phyloP scores from a whole-genome alignment of 2,113 vertebrate species.

The Marcusenius ussheri region DNA sequence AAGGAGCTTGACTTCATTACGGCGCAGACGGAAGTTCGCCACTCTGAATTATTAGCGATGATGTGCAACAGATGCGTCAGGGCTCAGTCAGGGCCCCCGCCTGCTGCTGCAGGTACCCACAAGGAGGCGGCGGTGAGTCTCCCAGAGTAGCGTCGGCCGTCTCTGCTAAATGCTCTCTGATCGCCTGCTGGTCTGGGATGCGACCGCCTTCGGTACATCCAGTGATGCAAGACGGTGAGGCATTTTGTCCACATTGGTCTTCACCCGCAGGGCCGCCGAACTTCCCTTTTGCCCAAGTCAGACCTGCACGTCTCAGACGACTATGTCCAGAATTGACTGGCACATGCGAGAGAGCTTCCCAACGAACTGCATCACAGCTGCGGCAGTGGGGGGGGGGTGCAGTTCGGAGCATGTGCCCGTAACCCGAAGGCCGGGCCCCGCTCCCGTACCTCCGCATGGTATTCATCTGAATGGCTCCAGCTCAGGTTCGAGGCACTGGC shows the following conservation, averaged over 20 bases:
- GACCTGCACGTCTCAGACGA: not conserved
- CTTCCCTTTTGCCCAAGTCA: not conserved
- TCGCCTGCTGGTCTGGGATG: not conserved
- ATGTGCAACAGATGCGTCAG: not conserved
- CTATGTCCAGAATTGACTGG: not conserved
- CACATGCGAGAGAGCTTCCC: not conserved
- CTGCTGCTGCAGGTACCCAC: not conserved
- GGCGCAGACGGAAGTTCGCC: not conserved
- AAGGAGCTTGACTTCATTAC: conserved; percentile 5
- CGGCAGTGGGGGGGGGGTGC: not conserved
- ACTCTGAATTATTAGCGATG: not conserved
- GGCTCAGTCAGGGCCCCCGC: not conserved
- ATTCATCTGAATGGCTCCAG: not conserved
- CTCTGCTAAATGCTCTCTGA: not conserved
- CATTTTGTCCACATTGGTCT: not conserved
- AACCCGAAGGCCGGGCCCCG: not conserved
- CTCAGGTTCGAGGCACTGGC: not conserved
- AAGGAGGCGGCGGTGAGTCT: not conserved
- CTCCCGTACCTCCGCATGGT: not conserved
- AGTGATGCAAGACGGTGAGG: not conserved
- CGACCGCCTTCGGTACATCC: no score
- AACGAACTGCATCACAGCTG: not conserved
- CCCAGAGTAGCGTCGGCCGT: not conserved
- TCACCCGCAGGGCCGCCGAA: not conserved
- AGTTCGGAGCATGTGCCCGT: not conserved